phyloP scores from a whole-genome alignment of 2,888 invertebrate genomes.

The Ectemnius lituratus region DNA sequence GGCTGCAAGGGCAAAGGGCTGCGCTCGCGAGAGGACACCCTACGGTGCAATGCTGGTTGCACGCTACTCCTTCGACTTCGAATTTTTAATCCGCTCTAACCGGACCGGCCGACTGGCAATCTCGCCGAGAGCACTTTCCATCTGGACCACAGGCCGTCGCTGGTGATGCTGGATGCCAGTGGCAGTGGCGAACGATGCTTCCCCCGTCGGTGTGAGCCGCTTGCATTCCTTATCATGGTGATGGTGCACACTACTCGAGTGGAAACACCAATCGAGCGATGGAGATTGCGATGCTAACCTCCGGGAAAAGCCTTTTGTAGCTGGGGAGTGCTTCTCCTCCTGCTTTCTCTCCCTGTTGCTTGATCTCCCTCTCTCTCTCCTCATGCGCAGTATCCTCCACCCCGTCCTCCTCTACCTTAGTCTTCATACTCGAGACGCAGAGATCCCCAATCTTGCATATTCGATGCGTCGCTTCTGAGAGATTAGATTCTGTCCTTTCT shows the following conservation, averaged over 20 bases:
- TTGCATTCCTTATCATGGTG: conserved; percentile 56
- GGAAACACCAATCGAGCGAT: conserved; percentile 65
- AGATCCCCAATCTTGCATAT: conserved; percentile 56
- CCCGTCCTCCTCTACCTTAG: conserved; percentile 9
- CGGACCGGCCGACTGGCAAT: conserved; percentile 52
- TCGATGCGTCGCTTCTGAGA: conserved; percentile 55
- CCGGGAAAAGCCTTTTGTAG: conserved; percentile 58
- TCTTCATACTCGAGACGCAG: conserved; percentile 38
- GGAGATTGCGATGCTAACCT: conserved; percentile 64
- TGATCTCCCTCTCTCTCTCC: neutral
- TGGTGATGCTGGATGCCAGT: neutral
- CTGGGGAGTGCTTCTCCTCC: conserved; percentile 16
- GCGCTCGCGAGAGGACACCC: neutral
- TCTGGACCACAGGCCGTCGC: conserved; percentile 23
- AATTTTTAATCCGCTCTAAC: conserved; percentile 63
- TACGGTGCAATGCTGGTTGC: too few species aligned
- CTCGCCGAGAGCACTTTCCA: conserved; percentile 59
- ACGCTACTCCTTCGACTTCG: conserved; percentile 23
- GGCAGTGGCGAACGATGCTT: too few species aligned
- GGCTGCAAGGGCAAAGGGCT: conserved; percentile 34
- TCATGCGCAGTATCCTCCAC: neutral
- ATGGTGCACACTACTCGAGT: conserved; percentile 57
- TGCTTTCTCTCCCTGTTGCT: neutral
- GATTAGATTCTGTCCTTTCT: conserved; percentile 48
- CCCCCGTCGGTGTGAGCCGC: conserved; percentile 37